A percentile compares a stretch with the other conserved stretches of the same genome.
Conservation (phyloP, 2,113 vertebrate genomes). For the Menidia beryllina region DNA sequence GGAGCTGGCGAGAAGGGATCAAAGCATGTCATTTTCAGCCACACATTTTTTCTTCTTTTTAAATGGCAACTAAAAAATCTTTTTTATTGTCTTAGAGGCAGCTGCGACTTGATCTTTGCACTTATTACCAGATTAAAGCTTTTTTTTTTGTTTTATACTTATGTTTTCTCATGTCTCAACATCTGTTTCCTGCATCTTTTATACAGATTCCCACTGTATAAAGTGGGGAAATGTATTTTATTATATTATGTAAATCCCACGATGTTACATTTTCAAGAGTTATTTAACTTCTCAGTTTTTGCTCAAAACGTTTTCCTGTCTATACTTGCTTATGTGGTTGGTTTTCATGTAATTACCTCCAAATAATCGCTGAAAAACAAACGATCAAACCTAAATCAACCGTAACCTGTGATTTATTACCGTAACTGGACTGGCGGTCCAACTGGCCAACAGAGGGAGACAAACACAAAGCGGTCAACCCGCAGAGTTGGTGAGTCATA, state of each 20-base stretch:
- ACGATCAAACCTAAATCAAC: no score
- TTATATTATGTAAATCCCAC: no score
- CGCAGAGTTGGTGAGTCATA: slow-evolving; percentile 68
- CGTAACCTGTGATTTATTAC: no score
- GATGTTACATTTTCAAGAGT: no score
- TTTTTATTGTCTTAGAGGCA: not conserved
- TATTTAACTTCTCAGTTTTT: no score
- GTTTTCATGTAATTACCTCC: no score
- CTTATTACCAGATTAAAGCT: no score
- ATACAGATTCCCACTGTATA: not conserved
- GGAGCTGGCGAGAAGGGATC: not conserved
- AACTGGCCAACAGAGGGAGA: slow-evolving; percentile 51
- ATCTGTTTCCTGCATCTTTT: not conserved
- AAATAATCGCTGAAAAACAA: no score
- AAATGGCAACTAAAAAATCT: not conserved
- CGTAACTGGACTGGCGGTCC: no score
- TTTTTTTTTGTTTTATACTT: not conserved
- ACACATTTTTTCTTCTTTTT: not conserved
- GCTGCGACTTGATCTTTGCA: not conserved
- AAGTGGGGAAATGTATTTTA: no score
- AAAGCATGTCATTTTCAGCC: not conserved
- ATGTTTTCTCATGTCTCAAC: not conserved
- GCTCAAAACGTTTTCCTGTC: no score
- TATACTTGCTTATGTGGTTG: no score
- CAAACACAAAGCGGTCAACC: slow-evolving; percentile 17